These are phyloP conservation scores for Ichneumon xanthorius DNA, from an alignment of 2,888 invertebrate genomes.

Conservation along the genomic window DNA sequence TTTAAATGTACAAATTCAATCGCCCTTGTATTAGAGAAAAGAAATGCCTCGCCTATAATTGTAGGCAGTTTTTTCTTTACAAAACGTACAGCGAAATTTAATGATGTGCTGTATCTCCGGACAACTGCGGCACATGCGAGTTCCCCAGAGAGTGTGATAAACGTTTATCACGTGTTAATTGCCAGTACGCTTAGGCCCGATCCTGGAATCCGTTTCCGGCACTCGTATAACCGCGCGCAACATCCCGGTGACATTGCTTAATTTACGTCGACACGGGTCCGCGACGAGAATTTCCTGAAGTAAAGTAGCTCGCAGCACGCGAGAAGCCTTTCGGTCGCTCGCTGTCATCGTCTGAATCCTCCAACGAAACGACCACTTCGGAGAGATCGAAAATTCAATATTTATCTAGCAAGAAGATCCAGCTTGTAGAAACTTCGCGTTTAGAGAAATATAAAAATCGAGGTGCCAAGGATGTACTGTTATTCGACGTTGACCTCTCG, in stretches of 20 bases:
- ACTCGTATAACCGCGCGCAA: conserved; percentile 49
- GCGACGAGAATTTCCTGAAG: conserved; percentile 39
- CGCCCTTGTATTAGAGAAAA: background rate
- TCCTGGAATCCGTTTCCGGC: conserved; percentile 74
- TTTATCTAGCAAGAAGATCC: conserved; percentile 38
- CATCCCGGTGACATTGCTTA: conserved; percentile 55
- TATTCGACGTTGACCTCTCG: conserved; percentile 11
- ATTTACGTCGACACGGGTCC: conserved; percentile 55
- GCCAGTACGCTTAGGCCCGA: conserved; percentile 55
- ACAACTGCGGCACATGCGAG: background rate
- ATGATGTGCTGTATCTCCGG: background rate
- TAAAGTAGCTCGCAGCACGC: conserved; percentile 32
- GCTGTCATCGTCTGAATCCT: conserved; percentile 35
- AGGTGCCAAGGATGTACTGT: background rate
- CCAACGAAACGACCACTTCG: conserved; percentile 27
- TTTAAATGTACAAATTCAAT: background rate
- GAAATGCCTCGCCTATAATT: background rate
- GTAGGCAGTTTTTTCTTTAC: background rate
- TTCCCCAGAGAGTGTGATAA: conserved; percentile 28
- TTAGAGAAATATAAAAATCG: background rate
- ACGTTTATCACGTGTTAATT: conserved; percentile 68
- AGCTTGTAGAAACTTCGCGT: conserved; percentile 12
- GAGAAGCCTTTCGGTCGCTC: conserved; percentile 33
- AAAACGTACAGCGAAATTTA: background rate
- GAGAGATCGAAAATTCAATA: conserved; percentile 51